Conservation (phyloP, 2,888 invertebrate species). For the Pristionchus entomophagus region DNA sequence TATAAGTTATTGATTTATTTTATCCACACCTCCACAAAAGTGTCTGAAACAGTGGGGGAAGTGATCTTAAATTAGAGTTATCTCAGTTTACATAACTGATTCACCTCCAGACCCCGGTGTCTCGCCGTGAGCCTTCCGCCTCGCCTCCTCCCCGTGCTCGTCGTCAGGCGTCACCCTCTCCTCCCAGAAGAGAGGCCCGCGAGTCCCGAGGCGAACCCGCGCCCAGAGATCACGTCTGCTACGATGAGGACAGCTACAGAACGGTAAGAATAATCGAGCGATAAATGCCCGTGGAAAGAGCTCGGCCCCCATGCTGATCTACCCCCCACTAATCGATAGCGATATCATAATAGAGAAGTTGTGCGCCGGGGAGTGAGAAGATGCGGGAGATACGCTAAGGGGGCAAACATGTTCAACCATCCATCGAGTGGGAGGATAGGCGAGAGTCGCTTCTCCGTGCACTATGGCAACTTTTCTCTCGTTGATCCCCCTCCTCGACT, state of each 20-base stretch:
- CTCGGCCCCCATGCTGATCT: neutral
- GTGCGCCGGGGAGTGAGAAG: conserved; percentile 26
- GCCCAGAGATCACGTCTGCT: conserved; percentile 63
- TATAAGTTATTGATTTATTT: no score
- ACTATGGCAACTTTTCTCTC: conserved; percentile 40
- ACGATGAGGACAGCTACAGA: conserved; percentile 55
- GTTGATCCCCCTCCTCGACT: conserved; percentile 30
- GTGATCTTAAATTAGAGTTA: no score
- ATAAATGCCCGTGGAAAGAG: neutral
- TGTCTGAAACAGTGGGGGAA: no score
- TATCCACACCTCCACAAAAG: no score
- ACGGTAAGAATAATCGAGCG: conserved; percentile 1
- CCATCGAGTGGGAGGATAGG: conserved; percentile 29
- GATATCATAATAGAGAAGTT: conserved; percentile 7
- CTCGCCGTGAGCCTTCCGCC: conserved; percentile 57
- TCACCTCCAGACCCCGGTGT: conserved; percentile 46
- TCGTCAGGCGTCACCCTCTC: conserved; percentile 59
- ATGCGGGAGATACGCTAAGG: neutral
- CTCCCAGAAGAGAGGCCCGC: conserved; percentile 49
- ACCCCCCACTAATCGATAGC: conserved; percentile 13
- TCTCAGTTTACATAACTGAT: no score
- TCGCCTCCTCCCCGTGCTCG: conserved; percentile 67
- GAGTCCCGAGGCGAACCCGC: conserved; percentile 50
- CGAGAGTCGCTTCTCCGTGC: neutral
- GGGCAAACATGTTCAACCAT: conserved; percentile 16